Base-by-base conservation (phyloP, 2,888 invertebrate genomes). In the Orthonychiurus folsomi region DNA sequence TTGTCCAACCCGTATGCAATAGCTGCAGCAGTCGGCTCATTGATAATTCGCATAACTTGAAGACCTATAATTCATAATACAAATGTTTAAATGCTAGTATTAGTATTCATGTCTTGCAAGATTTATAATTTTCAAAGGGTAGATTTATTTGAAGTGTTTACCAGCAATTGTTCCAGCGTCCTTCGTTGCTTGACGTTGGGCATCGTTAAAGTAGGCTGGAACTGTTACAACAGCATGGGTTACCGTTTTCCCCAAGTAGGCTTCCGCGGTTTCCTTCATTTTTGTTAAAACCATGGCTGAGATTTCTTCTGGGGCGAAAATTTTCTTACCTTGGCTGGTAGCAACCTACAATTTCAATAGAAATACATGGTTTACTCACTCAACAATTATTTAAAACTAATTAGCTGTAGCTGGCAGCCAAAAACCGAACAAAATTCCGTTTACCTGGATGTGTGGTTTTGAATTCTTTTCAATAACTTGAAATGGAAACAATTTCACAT, bases 401-500 rank as follows among this genome's bases (percentile, higher is more conserved):
- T n/a, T n/a, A n/a, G n/a, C n/a, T n/a, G n/a, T n/a, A n/a, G n/a
- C n/a, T n/a, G n/a, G n/a, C n/a, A n/a, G n/a, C n/a, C n/a, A n/a
- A n/a, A n/a, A n/a, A n/a, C n/a, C n/a, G n/a, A n/a, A 3, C 26
- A 23, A 25, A 69, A 2, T 79, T 80, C 26, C 60, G n/a, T n/a
- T 63, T 50, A 68, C 70, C 69, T 87, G 83, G 61, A 99, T 89
- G 76, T 95, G 91, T 1, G 99, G 97, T 78, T 97, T 97, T 76
- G 86, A 87, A 78, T 88, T 90, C 82, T 93, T 94, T 76, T 92
- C 91, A 24, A 92, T 82, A 1, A 93, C 91, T 78, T 89, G 89
- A 84, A 97, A 99, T 60, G 99, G 97, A 86, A 95, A 97, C 81
- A 87, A 89, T 79, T 97, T 96, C 73, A 96, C 85, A 75, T 99